Base-by-base conservation (phyloP, 2,888 invertebrate species). In the Emmelina monodactyla region DNA sequence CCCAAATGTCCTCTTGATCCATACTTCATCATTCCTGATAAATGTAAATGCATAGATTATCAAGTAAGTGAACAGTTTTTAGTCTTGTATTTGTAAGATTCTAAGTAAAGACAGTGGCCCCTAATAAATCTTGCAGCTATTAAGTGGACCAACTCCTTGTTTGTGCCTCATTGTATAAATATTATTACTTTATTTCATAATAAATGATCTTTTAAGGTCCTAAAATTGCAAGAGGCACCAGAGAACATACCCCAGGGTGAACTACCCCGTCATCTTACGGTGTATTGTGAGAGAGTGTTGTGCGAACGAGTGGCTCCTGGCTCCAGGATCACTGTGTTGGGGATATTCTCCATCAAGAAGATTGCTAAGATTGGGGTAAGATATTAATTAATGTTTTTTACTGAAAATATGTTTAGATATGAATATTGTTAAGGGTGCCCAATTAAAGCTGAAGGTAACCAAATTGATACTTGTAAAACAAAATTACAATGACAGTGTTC, bases 221-320 rank as follows among this genome's bases (percentile, higher is more conserved):
- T 99, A n/a, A 99, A 97, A 67, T 71, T 98, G 9, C 98, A 99
- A 83, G 99, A 99, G 71, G 78, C 94, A 13, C 96, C 97, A 0
- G 98, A 99, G 43, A 75, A 64, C 39, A 81, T 81, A 38, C 96
- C 96, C 0, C 96, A 97, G 57, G 98, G 99, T 31, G 99, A 99
- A 80, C 92, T 99, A 84, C 98, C 99, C 0, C 85, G 99, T 0
- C 98, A 99, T 66, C 79, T 99, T 51, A 92, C 94, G 46, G 82
- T 99, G 4, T 99, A 94, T 65, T 92, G 92, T 55, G 99, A 99
- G 58, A 86, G 97, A 54, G 85, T 81, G 43, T 76, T 99, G 37
- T 97, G 97, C 61, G 99, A 99, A 64, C 85, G 88, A 46, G 92
- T 95, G 11, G 96, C 97, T 1, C 99, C 99, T 6, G 99, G 99